Evolutionary conservation across 2,113 vertebrate genomes (phyloP), one percentile per base, ranked within the genome.

Genomic region (Notothenia coriiceps): DNA sequence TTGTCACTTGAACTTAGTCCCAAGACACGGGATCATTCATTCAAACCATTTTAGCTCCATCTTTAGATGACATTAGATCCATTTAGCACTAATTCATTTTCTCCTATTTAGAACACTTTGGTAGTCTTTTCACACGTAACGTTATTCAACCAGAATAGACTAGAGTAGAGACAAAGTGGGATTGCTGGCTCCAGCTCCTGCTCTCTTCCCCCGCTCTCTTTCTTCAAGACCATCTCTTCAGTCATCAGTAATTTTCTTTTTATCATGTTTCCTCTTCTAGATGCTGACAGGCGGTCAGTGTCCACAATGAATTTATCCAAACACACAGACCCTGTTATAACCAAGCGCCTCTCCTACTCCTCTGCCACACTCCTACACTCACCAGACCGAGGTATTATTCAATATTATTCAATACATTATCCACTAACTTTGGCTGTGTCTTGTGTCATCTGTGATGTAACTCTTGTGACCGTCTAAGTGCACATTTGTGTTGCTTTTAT

Each of bases 261-360:
- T 90, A 92, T 96, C 91, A 92, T 77, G 49, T 17, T 70, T 66
- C 77, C 40, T 71, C n/a, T 84, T 80, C 33, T 77, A 99, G 98
- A 99, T 97, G 94, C 96, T 92, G 97, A 97, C 93, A 97, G 98
- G 94, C 91, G 97, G 57, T 98, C 98, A 83, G 96, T 98, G 93
- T 99, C 98, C 93, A 99, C 98, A 83, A 96, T 98, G 96, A 99
- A 99, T 95, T 96, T 99, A 93, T 97, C 97, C 95, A 99, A 98
- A 96, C 97, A 98, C 86, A 92, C 95, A 87, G 98, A 99, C 93
- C 96, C 97, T 51, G 95, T 99, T 92, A 98, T 99, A 94, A 98
- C 95, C 95, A 99, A 99, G 96, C 96, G 98, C 90, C 96, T 99
- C 84, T 99, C 98, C 82, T 97, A 94, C 51, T 99, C 98, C 90